Evolutionary conservation across 2,888 invertebrate genomes (phyloP), one percentile per base, ranked within the genome.

Genomic region (Sesia bembeciformis): DNA sequence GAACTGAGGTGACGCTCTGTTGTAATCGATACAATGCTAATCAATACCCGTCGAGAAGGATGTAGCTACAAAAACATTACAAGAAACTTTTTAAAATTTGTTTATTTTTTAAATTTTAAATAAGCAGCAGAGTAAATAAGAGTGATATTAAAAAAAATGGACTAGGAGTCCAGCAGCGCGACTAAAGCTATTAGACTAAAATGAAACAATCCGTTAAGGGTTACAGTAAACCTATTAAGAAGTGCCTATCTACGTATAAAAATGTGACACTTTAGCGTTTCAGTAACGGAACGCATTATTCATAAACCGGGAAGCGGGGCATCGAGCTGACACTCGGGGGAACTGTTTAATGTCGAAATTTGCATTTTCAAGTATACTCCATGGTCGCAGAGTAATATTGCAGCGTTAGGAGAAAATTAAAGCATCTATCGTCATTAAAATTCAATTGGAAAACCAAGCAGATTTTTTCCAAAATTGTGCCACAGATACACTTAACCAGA

Each of bases 331-430:
- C 76, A 63, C 81, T 68, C 76, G 43, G 54, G 80, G 81, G 84
- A 81, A 67, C 68, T 64, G 74, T 78, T 81, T 84, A 81, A 84
- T 82, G 81, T 78, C 72, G 67, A 64, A 70, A 84, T 86, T 84
- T 86, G 76, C 84, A 85, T 84, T 66, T 69, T 63, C 58, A 59
- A 76, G 84, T 73, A 77, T 57, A 67, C 49, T 43, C n/a, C n/a
- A 23, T 23, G 46, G 46, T 23, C 7, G 46, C 46, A 46, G 46
- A 46, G 46, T 46, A 46, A 46, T 46, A 7, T 46, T 46, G 46
- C 46, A n/a, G 23, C 8, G 46, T 46, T 46, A 23, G 46, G 23
- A 46, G 23, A 46, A 46, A 46, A 46, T 46, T 46, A 46, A 46
- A 46, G 23, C 7, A 23, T 23, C 23, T n/a, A 46, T 46, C n/a